Evolutionary conservation across 1,140 invertebrate genomes (phyloP).

Genomic region (Aethina tumida): DNA sequence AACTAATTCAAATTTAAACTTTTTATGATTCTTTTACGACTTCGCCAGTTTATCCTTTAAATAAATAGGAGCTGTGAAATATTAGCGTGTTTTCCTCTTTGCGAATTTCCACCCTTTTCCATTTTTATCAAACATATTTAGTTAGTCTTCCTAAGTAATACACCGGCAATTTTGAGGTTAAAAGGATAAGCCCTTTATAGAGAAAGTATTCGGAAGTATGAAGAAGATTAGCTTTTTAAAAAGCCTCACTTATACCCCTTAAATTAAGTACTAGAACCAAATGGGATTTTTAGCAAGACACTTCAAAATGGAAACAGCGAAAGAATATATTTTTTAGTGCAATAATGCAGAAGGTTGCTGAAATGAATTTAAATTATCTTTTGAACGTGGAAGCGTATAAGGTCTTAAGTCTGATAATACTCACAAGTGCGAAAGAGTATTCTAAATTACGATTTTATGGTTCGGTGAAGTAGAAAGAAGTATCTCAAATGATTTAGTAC

Average conservation of each 20-base stretch:
- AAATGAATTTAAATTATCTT: constrained; percentile 7
- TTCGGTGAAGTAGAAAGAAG: neutral
- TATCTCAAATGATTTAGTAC: too few species aligned
- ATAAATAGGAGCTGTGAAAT: too few species aligned
- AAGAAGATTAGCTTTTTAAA: constrained; percentile 2
- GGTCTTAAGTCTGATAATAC: neutral
- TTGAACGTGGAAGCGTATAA: neutral
- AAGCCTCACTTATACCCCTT: constrained; percentile 3
- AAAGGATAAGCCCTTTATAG: constrained; percentile 1
- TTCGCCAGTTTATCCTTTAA: too few species aligned
- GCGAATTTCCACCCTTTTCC: too few species aligned
- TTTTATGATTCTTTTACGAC: too few species aligned
- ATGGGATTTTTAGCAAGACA: constrained; percentile 2
- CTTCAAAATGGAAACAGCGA: constrained; percentile 1
- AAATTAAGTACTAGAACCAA: constrained; percentile 4
- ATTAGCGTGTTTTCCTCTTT: too few species aligned
- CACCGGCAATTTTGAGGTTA: constrained; percentile 1
- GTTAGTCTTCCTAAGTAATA: neutral
- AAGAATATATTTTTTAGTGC: constrained; percentile 3
- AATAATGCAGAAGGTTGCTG: constrained; percentile 3
- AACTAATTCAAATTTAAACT: too few species aligned
- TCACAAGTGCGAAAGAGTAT: neutral
- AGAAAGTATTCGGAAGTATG: constrained; percentile 1
- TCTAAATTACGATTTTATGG: constrained; percentile 7
- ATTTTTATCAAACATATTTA: too few species aligned